Conservation (phyloP, 2,113 vertebrate species). For the Oreochromis niloticus region DNA sequence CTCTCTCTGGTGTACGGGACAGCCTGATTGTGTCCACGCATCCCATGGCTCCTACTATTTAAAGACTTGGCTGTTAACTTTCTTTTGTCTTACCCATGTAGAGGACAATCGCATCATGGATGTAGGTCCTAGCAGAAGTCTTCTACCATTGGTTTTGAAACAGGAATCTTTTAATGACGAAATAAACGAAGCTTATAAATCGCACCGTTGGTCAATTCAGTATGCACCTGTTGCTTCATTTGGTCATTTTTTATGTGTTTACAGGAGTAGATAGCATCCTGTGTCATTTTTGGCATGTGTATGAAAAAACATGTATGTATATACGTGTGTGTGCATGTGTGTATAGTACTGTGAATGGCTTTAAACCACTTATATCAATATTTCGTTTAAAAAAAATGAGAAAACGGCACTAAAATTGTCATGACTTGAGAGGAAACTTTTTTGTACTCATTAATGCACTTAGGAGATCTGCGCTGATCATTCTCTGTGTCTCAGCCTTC, state of each 20-base stretch:
- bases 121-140: conserved; percentile 6
- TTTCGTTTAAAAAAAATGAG: accelerated
- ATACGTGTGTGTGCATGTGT: background rate
- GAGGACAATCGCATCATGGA: conserved; percentile 33
- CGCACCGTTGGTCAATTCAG: background rate
- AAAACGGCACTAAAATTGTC: background rate
- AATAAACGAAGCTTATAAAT: background rate
- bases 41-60: conserved; percentile 70
- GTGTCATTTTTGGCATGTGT: background rate
- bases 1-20: conserved; percentile 64
- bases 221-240: background rate
- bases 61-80: conserved; percentile 64
- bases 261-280: background rate
- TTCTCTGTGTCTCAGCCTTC: background rate
- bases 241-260: background rate
- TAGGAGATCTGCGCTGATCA: background rate
- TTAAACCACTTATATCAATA: background rate
- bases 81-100: conserved; percentile 52
- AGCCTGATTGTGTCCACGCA: conserved; percentile 70
- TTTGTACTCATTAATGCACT: background rate
- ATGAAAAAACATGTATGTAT: background rate
- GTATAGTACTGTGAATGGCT: background rate
- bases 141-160: background rate
- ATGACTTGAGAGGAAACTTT: background rate
- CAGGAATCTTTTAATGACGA: background rate